Evolutionary conservation across 2,113 vertebrate genomes (phyloP).

Genomic region (Trinectes maculatus): DNA sequence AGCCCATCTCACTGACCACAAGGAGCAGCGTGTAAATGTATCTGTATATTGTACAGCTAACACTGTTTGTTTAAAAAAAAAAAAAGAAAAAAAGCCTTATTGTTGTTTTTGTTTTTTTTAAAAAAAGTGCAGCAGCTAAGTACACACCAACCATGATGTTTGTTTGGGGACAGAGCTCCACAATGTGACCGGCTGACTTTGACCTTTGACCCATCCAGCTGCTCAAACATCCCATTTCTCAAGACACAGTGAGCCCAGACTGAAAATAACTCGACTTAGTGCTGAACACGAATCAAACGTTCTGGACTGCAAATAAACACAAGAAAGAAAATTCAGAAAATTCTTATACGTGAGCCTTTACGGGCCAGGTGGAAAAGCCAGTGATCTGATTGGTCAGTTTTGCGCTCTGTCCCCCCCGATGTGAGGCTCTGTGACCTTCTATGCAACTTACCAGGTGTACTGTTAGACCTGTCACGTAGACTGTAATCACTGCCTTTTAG

Average conservation of each 20-base stretch:
- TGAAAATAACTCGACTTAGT: slow-evolving; percentile 10
- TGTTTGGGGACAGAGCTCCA: slow-evolving; percentile 76
- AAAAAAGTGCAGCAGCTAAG: slow-evolving; percentile 73
- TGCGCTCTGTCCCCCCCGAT: slow-evolving; percentile 64
- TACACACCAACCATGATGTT: slow-evolving; percentile 80
- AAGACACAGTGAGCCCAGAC: background rate
- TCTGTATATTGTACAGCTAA: slow-evolving; percentile 83
- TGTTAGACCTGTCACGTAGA: slow-evolving; percentile 89
- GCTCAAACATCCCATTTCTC: slow-evolving; percentile 49
- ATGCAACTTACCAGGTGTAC: slow-evolving; percentile 91
- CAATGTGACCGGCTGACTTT: slow-evolving; percentile 40
- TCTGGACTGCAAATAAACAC: background rate
- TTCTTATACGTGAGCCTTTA: background rate
- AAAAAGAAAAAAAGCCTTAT: slow-evolving; percentile 79
- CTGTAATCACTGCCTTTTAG: slow-evolving; percentile 95
- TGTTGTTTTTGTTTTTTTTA: slow-evolving; percentile 62
- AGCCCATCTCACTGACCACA: slow-evolving; percentile 60
- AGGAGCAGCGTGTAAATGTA: slow-evolving; percentile 78
- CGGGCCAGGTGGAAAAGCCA: slow-evolving; percentile 1
- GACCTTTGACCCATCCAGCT: slow-evolving; percentile 51
- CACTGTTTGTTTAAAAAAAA: slow-evolving; percentile 77
- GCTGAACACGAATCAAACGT: background rate
- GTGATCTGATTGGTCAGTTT: slow-evolving; percentile 43
- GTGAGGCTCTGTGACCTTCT: slow-evolving; percentile 86
- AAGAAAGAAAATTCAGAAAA: background rate